phyloP scores from a whole-genome alignment of 2,888 invertebrate genomes.

The Lasius fuliginosus region DNA sequence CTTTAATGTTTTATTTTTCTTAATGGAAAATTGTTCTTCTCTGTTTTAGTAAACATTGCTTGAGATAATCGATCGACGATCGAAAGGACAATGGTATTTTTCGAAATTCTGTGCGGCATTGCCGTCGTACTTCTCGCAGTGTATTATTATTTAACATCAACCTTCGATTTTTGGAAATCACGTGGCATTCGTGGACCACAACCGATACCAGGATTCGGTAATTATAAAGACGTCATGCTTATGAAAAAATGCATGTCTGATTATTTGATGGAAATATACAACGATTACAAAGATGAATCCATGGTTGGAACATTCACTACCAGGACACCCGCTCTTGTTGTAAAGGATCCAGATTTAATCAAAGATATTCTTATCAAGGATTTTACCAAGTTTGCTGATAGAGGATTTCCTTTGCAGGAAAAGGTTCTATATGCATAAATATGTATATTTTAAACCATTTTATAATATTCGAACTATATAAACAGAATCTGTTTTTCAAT shows the following conservation, averaged over 20 bases:
- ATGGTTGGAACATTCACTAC: no score
- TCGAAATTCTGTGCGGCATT: conserved; percentile 1
- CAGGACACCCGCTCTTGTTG: neutral
- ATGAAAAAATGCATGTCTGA: neutral
- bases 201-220: neutral
- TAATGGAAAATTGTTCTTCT: neutral
- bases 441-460: neutral
- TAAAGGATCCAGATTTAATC: conserved; percentile 31
- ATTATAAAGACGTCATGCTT: neutral
- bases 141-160: conserved; percentile 27
- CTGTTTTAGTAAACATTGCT: neutral
- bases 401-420: neutral
- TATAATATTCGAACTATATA: neutral
- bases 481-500: neutral
- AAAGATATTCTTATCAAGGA: conserved; percentile 52
- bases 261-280: neutral
- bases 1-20: neutral
- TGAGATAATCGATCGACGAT: neutral
- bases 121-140: neutral
- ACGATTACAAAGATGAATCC: no score
- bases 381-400: conserved; percentile 28
- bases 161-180: conserved; percentile 21
- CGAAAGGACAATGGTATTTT: neutral
- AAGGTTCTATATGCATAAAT: neutral
- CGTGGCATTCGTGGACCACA: no score